Evolutionary conservation across 2,797 vertebrate genomes (phyloP).

Genomic region (Hypotaenidia philippensis): DNA sequence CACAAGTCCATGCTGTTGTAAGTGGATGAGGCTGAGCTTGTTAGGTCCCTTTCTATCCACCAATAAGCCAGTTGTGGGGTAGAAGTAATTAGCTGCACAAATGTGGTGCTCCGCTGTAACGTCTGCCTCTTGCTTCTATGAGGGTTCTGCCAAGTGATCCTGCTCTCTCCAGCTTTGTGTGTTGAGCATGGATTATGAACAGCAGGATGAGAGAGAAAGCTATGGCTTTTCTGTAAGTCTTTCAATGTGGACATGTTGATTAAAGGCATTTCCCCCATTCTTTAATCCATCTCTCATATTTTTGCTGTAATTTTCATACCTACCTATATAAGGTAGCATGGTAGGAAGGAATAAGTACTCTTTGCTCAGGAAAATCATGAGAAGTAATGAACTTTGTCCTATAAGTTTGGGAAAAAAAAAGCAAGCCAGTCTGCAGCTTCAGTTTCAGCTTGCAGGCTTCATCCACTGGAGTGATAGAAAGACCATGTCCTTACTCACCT

Average conservation of each 20-base stretch:
- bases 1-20: rapidly evolving
- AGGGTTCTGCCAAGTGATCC: background rate
- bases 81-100: background rate
- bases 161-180: background rate
- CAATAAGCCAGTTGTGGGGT: background rate
- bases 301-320: background rate
- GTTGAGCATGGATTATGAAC: background rate
- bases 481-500: rapidly evolving
- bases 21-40: background rate
- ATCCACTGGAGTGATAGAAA: background rate
- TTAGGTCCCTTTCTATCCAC: background rate
- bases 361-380: background rate
- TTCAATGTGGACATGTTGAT: background rate
- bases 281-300: background rate
- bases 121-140: background rate
- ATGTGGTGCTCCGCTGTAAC: background rate
- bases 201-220: background rate
- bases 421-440: background rate
- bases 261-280: background rate
- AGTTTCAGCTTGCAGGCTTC: background rate
- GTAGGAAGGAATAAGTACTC: background rate
- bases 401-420: background rate
- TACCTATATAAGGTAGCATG: background rate
- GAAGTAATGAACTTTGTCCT: background rate
- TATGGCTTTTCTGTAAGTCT: background rate